phyloP scores from a whole-genome alignment of 1,140 invertebrate genomes.

The Drosophila persimilis region DNA sequence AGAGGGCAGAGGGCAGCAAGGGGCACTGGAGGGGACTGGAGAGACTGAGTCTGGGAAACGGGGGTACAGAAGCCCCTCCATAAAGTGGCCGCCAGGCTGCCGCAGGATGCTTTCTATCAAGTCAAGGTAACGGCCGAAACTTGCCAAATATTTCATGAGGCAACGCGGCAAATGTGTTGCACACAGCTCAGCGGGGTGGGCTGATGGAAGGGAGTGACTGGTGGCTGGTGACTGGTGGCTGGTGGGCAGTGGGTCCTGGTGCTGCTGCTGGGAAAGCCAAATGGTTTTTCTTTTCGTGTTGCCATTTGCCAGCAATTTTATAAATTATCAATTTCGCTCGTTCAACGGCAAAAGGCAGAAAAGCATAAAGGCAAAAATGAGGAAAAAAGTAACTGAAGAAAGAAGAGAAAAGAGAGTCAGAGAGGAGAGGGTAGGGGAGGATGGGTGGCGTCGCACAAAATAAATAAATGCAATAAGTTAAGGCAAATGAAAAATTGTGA shows the following conservation, averaged over 20 bases:
- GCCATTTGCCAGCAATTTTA: slow-evolving; percentile 50
- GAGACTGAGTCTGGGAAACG: too few relatives aligned
- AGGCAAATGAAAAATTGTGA: slow-evolving; percentile 55
- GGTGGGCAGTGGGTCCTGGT: background rate
- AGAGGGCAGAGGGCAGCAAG: too few relatives aligned
- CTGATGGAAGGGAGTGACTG: too few relatives aligned
- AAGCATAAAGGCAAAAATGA: slow-evolving; percentile 25
- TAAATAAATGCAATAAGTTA: slow-evolving; percentile 55
- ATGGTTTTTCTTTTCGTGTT: slow-evolving; percentile 7
- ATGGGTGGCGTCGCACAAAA: slow-evolving; percentile 19
- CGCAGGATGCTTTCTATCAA: slow-evolving; percentile 49
- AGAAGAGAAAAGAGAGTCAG: background rate
- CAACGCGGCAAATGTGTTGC: slow-evolving; percentile 38
- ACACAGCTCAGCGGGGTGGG: background rate
- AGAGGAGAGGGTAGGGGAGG: too few relatives aligned
- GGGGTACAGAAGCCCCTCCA: background rate
- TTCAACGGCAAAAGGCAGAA: slow-evolving; percentile 55
- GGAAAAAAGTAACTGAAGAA: slow-evolving; percentile 21
- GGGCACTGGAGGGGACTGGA: background rate
- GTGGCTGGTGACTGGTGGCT: too few relatives aligned
- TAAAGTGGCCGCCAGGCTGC: slow-evolving; percentile 37
- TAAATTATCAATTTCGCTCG: slow-evolving; percentile 77
- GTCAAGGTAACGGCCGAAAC: slow-evolving; percentile 45
- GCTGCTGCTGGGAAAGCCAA: too few relatives aligned
- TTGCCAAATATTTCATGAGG: slow-evolving; percentile 51